Base-by-base conservation (phyloP, 2,113 vertebrate genomes). In the Hystrix brachyura region DNA sequence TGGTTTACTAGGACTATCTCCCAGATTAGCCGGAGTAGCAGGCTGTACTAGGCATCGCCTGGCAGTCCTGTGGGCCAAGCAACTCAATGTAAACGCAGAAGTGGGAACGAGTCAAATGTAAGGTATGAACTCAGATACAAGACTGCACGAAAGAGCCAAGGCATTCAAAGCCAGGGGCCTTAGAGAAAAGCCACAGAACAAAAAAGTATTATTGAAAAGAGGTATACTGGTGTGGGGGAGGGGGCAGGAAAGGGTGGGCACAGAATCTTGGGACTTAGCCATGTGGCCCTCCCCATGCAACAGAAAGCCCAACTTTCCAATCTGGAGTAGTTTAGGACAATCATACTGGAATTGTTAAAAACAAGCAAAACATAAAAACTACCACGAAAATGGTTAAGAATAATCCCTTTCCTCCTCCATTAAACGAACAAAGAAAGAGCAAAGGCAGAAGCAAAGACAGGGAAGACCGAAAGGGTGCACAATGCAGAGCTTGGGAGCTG, bases 21-120 rank as follows among this genome's bases (percentile, higher is more conserved):
- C 69, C 93, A 13, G 95, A 98, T 98, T 98, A 98, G 97, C 97
- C 97, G 96, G n/a, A 60, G 98, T 98, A 98, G 98, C 98, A 98
- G 94, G 96, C 98, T 34, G 93, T 98, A 95, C 98, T 94, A 96
- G 67, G 92, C 96, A 97, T 79, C 78, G 89, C 95, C 89, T 65
- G 71, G 96, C 96, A 5, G 32, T 86, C 96, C 67, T 25, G 84
- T 0, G 81, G 96, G 95, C 92, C 98, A 95, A 90, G 88, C 69
- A 86, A 38, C 81, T 94, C 46, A 6, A 53, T 0, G 51, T 23
- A 91, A 74, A 92, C 57, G 43, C 60, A 23, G 72, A 69, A 78
- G 59, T 57, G 76, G 97, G 74, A 91, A 76, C 90, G 46, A 92
- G 90, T 1, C 83, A 48, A 48, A 85, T 69, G 53, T 48, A 25